A percentile compares a stretch with the other conserved stretches of the same genome.
phyloP scores from a whole-genome alignment of 2,888 invertebrate genomes.

The Amitus sp. region DNA sequence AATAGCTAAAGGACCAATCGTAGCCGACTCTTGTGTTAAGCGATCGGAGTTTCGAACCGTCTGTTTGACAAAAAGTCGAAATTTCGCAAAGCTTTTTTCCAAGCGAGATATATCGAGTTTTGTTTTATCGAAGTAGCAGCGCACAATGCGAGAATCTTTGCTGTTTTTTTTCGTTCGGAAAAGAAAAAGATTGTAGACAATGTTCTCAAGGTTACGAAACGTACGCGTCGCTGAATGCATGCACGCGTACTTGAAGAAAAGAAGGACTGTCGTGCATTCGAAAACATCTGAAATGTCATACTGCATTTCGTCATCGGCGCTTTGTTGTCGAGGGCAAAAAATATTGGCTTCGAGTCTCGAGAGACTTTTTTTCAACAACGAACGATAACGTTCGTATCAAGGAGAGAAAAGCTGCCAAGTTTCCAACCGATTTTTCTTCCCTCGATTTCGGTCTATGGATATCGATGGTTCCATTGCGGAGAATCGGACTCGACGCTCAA shows the following conservation, averaged over 20 bases:
- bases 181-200: slow-evolving; percentile 4
- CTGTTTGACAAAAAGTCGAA: slow-evolving; percentile 12
- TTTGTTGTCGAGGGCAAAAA: slow-evolving; percentile 15
- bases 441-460: not conserved
- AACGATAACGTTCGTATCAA: too few species aligned
- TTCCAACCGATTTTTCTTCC: too few species aligned
- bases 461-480: slow-evolving; percentile 3
- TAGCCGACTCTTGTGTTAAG: not conserved
- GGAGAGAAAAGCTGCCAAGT: too few species aligned
- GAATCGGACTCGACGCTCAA: slow-evolving; percentile 10
- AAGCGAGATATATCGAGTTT: too few species aligned
- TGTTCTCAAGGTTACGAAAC: slow-evolving; percentile 2
- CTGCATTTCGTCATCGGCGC: slow-evolving; percentile 14
- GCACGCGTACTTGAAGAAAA: slow-evolving; percentile 7
- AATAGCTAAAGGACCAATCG: not conserved
- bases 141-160: too few species aligned
- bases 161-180: too few species aligned
- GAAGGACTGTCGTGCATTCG: slow-evolving; percentile 8
- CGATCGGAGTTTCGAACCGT: too few species aligned
- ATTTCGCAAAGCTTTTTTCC: not conserved
- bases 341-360: slow-evolving; percentile 19
- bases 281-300: slow-evolving; percentile 20
- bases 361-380: slow-evolving; percentile 7
- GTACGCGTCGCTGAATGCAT: slow-evolving; percentile 2
- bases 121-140: too few species aligned